Evolutionary conservation across 2,888 invertebrate genomes (phyloP).

Genomic region (Eumerus sabulonum): DNA sequence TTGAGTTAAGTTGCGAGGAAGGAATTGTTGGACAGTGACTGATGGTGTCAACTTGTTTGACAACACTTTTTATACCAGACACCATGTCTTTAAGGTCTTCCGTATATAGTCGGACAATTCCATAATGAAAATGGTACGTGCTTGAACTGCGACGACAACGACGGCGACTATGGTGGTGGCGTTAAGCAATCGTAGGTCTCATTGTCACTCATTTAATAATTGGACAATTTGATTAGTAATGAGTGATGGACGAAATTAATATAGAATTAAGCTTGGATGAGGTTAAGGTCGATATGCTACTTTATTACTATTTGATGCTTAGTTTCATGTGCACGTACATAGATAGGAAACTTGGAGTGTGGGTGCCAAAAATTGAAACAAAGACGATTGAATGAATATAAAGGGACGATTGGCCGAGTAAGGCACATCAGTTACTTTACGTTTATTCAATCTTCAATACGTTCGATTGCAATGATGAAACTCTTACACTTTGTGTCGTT

Average conservation of each 20-base stretch:
- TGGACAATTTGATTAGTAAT: constrained; percentile 8
- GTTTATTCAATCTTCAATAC: constrained; percentile 11
- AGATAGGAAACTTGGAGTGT: constrained; percentile 9
- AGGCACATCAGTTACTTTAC: constrained; percentile 41
- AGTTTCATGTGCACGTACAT: constrained; percentile 12
- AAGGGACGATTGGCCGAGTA: background rate
- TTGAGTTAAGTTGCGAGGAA: constrained; percentile 19
- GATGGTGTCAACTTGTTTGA: constrained; percentile 39
- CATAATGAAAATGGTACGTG: constrained; percentile 49
- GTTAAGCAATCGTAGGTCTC: constrained; percentile 31
- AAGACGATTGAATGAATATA: constrained; percentile 25
- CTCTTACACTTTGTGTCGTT: constrained; percentile 19
- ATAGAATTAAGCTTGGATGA: constrained; percentile 18
- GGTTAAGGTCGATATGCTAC: constrained; percentile 45
- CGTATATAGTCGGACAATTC: constrained; percentile 37
- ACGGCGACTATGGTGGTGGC: no score
- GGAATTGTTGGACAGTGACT: constrained; percentile 42
- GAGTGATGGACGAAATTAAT: constrained; percentile 19
- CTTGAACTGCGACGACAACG: constrained; percentile 27
- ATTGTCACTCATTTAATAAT: constrained; percentile 24
- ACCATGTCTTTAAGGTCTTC: constrained; percentile 29
- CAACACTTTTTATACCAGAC: constrained; percentile 55
- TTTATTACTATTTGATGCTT: no score
- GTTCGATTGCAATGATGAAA: constrained; percentile 35
- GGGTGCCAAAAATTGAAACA: background rate